A percentile compares a stretch with the other conserved stretches of the same genome.
Conservation (phyloP, 2,888 invertebrate genomes). For the Axea sp. region DNA sequence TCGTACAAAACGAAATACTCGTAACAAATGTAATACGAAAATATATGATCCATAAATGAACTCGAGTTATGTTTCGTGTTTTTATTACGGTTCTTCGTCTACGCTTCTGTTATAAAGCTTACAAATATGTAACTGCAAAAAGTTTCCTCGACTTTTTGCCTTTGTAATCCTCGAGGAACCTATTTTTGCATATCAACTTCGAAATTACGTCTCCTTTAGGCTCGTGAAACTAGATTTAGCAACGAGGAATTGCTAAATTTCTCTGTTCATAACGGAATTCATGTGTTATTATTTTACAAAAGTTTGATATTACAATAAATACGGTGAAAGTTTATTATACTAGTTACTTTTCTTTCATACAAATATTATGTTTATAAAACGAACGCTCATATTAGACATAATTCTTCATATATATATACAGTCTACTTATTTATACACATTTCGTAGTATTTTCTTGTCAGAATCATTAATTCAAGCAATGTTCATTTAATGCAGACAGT, state of each 20-base stretch:
- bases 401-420: slow-evolving; percentile 21
- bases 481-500: no score
- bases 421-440: no score
- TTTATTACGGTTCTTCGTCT: no score
- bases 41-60: slow-evolving; percentile 14
- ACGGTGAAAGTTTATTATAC: slow-evolving; percentile 6
- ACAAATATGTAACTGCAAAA: slow-evolving; percentile 35
- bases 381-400: slow-evolving; percentile 5
- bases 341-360: slow-evolving; percentile 1
- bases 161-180: no score
- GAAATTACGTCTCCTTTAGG: slow-evolving; percentile 1
- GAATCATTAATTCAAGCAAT: no score
- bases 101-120: slow-evolving; percentile 30
- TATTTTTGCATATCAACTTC: slow-evolving; percentile 14
- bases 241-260: slow-evolving; percentile 26
- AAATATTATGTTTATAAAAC: slow-evolving; percentile 29
- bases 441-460: no score
- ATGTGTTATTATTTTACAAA: slow-evolving; percentile 16
- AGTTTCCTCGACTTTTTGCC: no score
- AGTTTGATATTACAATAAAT: slow-evolving; percentile 31
- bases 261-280: slow-evolving; percentile 1
- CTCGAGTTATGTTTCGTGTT: slow-evolving; percentile 12
- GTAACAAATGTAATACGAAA: slow-evolving; percentile 16
- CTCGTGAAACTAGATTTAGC: slow-evolving; percentile 24
- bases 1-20: not conserved